A percentile compares a stretch with the other conserved stretches of the same genome.
These are phyloP conservation scores for Protula sp. DNA, from an alignment of 2,888 invertebrate genomes.

Conservation along the genomic window DNA sequence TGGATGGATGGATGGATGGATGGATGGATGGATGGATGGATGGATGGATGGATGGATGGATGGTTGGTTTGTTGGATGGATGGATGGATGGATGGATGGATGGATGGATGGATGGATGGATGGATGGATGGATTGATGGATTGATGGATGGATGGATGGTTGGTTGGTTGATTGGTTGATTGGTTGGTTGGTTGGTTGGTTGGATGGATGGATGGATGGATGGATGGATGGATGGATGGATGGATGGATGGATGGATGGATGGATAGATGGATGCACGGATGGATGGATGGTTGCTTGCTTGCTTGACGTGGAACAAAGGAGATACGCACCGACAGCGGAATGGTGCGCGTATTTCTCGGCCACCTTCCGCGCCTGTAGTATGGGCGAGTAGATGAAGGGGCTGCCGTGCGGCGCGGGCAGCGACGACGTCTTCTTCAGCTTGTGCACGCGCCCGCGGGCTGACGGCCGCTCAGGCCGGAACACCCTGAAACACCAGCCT, in stretches of 20 bases:
- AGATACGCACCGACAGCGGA: conserved; percentile 11
- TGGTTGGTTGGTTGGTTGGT: no score
- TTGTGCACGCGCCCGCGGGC: conserved; percentile 70
- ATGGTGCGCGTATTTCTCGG: no score
- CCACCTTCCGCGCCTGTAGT: background rate
- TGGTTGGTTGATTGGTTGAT: no score
- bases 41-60: background rate
- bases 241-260: background rate
- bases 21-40: background rate
- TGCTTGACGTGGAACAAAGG: no score
- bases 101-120: background rate
- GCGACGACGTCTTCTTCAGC: conserved; percentile 57
- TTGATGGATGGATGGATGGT: background rate
- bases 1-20: background rate
- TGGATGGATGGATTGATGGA: background rate
- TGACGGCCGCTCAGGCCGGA: conserved; percentile 65
- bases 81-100: background rate
- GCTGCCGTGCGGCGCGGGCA: conserved; percentile 15
- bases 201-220: background rate
- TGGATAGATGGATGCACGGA: no score
- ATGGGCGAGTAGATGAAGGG: conserved; percentile 48
- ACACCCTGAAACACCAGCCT: no score
- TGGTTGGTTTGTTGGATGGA: background rate
- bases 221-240: background rate
- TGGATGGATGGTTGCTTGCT: background rate